Percentiles rank a stretch among this genome's conserved stretches.
Evolutionary conservation across 2,113 vertebrate genomes (phyloP).

Genomic region (Rana temporaria): DNA sequence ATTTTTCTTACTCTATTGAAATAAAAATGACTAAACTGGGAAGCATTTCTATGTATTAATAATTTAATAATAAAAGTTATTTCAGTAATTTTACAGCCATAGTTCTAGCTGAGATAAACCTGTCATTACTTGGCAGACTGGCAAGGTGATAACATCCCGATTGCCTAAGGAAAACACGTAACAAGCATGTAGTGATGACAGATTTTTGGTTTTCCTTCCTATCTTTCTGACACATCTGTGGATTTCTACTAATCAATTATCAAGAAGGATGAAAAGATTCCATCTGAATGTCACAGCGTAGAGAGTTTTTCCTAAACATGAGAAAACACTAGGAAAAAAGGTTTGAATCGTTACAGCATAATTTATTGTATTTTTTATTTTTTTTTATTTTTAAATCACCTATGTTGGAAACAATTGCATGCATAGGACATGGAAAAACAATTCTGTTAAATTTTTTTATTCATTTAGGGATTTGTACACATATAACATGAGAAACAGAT

Average conservation of each 20-base stretch:
- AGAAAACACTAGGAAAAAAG: conserved; percentile 2
- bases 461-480: too few relatives aligned
- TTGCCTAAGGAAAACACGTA: conserved; percentile 40
- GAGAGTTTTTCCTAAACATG: neutral
- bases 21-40: too few relatives aligned
- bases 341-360: neutral
- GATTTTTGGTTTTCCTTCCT: conserved; percentile 51
- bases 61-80: neutral
- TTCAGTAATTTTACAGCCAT: neutral
- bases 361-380: too few relatives aligned
- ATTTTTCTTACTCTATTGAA: too few relatives aligned
- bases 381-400: too few relatives aligned
- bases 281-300: conserved; percentile 5
- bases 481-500: too few relatives aligned
- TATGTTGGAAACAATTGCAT: too few relatives aligned
- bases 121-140: conserved; percentile 29
- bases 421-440: too few relatives aligned
- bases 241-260: conserved; percentile 42
- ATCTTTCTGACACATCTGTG: conserved; percentile 52
- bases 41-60: neutral
- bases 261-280: conserved; percentile 19
- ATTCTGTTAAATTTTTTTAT: too few relatives aligned
- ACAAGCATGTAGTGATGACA: conserved; percentile 42
- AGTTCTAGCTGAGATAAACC: neutral
- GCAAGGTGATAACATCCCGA: conserved; percentile 29